phyloP scores from a whole-genome alignment of 1,140 invertebrate genomes.

The Penaeus chinensis region DNA sequence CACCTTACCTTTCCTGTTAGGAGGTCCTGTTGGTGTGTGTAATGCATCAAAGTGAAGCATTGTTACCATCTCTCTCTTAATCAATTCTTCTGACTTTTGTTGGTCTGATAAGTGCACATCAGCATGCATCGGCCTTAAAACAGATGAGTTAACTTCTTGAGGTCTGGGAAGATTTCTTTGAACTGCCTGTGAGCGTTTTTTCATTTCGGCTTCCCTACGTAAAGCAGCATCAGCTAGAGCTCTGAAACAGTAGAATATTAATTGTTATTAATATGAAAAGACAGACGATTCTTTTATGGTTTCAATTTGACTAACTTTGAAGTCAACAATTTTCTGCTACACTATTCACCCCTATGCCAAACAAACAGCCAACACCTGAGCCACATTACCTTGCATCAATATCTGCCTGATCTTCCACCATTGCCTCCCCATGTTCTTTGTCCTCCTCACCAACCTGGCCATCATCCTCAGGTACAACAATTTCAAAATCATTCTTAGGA shows the following conservation, averaged over 20 bases:
- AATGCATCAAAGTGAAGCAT: slow-evolving; percentile 92
- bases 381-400: slow-evolving; percentile 78
- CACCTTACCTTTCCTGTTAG: slow-evolving; percentile 34
- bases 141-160: slow-evolving; percentile 84
- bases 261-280: no score
- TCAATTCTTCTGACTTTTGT: slow-evolving; percentile 90
- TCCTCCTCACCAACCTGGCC: slow-evolving; percentile 70
- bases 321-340: neutral
- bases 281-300: slow-evolving; percentile 37
- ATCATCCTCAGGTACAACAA: slow-evolving; percentile 92
- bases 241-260: slow-evolving; percentile 10
- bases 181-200: slow-evolving; percentile 86
- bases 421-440: slow-evolving; percentile 67
- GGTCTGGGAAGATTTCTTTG: slow-evolving; percentile 91
- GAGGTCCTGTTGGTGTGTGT: slow-evolving; percentile 67
- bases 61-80: slow-evolving; percentile 96
- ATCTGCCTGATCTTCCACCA: slow-evolving; percentile 89
- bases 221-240: slow-evolving; percentile 65
- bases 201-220: slow-evolving; percentile 75
- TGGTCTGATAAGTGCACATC: slow-evolving; percentile 85
- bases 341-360: neutral
- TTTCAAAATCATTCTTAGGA: slow-evolving; percentile 98
- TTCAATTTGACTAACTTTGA: no score
- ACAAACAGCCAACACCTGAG: slow-evolving; percentile 71
- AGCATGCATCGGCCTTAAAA: slow-evolving; percentile 79